Percentiles rank a stretch among this genome's conserved stretches.
Conservation (phyloP, 2,888 invertebrate genomes). For the Netelia melanura region DNA sequence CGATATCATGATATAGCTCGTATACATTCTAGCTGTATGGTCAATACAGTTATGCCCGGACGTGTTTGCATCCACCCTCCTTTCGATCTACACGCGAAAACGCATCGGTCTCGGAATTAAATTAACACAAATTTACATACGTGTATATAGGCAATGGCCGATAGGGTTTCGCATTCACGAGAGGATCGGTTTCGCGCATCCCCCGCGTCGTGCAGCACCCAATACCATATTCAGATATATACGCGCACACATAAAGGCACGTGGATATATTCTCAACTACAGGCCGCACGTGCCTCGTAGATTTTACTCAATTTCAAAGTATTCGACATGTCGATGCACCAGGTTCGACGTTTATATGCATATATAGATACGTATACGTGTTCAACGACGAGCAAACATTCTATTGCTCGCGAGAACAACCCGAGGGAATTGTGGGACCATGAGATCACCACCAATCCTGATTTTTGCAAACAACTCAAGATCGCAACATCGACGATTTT, state of each 20-base stretch:
- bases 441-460: not conserved
- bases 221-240: slow-evolving; percentile 7
- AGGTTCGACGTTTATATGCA: not conserved
- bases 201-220: slow-evolving; percentile 12
- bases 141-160: slow-evolving; percentile 50
- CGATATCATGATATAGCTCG: not conserved
- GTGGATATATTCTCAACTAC: not conserved
- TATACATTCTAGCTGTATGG: slow-evolving; percentile 9
- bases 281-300: slow-evolving; percentile 50
- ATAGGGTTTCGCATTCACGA: slow-evolving; percentile 56
- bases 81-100: slow-evolving; percentile 50
- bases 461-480: not conserved
- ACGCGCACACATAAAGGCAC: not conserved
- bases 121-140: slow-evolving; percentile 68
- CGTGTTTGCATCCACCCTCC: slow-evolving; percentile 28
- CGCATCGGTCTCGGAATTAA: slow-evolving; percentile 63
- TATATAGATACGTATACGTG: not conserved
- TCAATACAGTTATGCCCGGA: slow-evolving; percentile 37
- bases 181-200: slow-evolving; percentile 41
- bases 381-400: slow-evolving; percentile 6
- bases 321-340: slow-evolving; percentile 31
- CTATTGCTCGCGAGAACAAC: not conserved
- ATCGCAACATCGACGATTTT: not conserved
- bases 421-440: not conserved
- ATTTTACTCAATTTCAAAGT: slow-evolving; percentile 60